phyloP scores from a whole-genome alignment of 2,113 vertebrate genomes.

The Lanius collurio region DNA sequence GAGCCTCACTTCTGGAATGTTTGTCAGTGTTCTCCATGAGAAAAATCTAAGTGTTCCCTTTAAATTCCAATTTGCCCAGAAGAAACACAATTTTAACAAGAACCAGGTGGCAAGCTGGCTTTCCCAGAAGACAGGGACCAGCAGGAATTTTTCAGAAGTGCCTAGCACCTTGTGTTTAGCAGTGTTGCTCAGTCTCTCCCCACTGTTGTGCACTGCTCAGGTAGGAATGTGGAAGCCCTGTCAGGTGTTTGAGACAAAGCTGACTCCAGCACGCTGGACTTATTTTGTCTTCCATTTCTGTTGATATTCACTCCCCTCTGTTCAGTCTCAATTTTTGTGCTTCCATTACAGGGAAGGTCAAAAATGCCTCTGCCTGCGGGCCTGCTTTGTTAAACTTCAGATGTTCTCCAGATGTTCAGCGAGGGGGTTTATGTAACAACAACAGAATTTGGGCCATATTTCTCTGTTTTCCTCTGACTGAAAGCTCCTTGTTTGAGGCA shows the following conservation, averaged over 20 bases:
- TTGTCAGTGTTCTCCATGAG: background rate
- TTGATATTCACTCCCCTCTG: background rate
- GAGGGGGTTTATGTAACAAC: constrained; percentile 5
- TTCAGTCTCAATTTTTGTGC: background rate
- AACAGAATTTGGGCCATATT: constrained; percentile 14
- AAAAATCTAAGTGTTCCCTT: background rate
- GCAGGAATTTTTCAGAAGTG: background rate
- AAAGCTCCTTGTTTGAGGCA: background rate
- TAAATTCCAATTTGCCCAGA: background rate
- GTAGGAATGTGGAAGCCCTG: background rate
- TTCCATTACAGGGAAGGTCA: constrained; percentile 31
- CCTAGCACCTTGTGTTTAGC: background rate
- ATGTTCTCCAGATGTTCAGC: constrained; percentile 57
- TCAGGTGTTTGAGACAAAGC: background rate
- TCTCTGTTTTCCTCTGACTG: constrained; percentile 6
- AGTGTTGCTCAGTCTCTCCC: background rate
- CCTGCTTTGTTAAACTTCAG: constrained; percentile 38
- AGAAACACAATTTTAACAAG: background rate
- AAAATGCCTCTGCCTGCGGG: constrained; percentile 29
- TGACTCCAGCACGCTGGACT: fast-evolving
- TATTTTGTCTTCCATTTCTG: background rate
- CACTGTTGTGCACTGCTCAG: background rate
- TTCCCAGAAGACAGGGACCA: background rate
- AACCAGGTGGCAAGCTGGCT: background rate
- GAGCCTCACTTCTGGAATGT: background rate